phyloP scores from a whole-genome alignment of 37 sponge, comb jelly and placozoan species.

The Beroe forskalii region DNA sequence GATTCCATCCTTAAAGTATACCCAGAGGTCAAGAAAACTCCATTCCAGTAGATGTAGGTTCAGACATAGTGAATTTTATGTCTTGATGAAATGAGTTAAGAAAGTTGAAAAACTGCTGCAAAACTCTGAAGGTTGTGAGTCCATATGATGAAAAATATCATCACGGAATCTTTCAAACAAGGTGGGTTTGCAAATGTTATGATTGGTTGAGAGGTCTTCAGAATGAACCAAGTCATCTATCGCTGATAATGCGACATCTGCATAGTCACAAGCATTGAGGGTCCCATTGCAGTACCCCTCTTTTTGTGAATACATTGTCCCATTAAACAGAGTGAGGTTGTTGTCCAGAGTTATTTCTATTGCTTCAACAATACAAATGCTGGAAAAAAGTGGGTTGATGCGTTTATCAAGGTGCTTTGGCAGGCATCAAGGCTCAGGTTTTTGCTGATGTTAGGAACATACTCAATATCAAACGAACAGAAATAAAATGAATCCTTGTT shows the following conservation, averaged over 20 bases:
- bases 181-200: too few relatives aligned
- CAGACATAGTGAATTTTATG: too few relatives aligned
- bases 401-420: neutral
- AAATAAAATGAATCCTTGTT: neutral
- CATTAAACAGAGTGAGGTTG: neutral
- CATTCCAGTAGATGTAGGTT: too few relatives aligned
- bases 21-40: too few relatives aligned
- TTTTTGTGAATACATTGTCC: neutral
- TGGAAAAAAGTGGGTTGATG: neutral
- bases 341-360: neutral
- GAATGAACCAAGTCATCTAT: neutral
- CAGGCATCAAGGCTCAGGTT: neutral
- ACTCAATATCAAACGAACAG: neutral
- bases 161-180: too few relatives aligned
- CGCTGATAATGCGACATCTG: neutral
- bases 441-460: neutral
- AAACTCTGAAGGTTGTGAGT: neutral
- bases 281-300: neutral
- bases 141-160: too few relatives aligned
- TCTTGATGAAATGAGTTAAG: too few relatives aligned
- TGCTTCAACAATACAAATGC: neutral
- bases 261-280: neutral
- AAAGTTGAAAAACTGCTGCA: too few relatives aligned
- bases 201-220: too few relatives aligned
- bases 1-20: too few relatives aligned